Conservation (phyloP, 2,888 invertebrate species). For the Sicus ferrugineus region DNA sequence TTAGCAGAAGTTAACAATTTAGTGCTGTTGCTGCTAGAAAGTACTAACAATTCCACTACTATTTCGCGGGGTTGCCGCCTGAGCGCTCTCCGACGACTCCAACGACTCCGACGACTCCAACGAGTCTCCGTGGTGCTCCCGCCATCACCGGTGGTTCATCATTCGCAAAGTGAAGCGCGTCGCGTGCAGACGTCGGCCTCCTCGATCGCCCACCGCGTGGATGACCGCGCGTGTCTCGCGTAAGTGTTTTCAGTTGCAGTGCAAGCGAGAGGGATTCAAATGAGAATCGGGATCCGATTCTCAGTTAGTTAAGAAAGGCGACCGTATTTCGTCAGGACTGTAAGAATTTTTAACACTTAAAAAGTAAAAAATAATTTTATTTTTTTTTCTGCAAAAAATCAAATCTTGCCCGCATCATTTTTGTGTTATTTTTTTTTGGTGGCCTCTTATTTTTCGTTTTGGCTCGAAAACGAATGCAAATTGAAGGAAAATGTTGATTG, state of each 20-base stretch:
- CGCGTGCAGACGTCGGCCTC: conserved; percentile 36
- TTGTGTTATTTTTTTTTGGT: not conserved
- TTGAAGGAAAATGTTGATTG: not conserved
- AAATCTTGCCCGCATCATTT: not conserved
- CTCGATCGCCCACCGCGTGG: not conserved
- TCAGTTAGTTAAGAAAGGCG: too few relatives aligned
- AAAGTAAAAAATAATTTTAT: not conserved
- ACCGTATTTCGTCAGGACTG: not conserved
- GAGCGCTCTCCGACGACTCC: conserved; percentile 18
- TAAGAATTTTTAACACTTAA: not conserved
- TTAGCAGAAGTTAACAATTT: not conserved
- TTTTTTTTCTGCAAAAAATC: not conserved
- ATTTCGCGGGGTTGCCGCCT: not conserved
- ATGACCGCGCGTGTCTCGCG: conserved; percentile 21
- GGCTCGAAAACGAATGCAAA: too few relatives aligned
- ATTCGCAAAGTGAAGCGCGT: conserved; percentile 38
- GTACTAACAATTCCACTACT: too few relatives aligned
- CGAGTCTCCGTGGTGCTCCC: not conserved
- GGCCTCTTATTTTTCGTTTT: too few relatives aligned
- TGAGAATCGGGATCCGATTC: too few relatives aligned
- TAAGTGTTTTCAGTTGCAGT: conserved; percentile 10
- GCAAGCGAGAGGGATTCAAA: too few relatives aligned
- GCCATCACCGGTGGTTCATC: conserved; percentile 21
- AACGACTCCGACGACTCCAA: conserved; percentile 27
- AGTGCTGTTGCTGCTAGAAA: too few relatives aligned